phyloP scores from a whole-genome alignment of 2,797 vertebrate species.

The Acestrorhynchus altus region DNA sequence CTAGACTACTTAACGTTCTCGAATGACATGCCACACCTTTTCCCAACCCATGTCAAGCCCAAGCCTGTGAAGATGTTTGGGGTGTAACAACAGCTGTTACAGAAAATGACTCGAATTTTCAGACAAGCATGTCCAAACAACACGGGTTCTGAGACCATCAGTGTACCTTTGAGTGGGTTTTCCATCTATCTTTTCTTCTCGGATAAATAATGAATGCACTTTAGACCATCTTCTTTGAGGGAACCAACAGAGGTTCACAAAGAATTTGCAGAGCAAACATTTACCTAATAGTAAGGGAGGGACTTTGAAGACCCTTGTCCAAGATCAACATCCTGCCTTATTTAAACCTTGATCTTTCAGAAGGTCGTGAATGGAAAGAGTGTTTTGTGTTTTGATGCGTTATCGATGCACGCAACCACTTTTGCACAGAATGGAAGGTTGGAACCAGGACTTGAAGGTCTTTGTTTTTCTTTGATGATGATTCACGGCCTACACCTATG shows the following conservation, averaged over 20 bases:
- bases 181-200: background rate
- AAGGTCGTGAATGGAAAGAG: conserved; percentile 19
- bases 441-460: background rate
- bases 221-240: background rate
- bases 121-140: background rate
- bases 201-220: background rate
- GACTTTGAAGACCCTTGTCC: conserved; percentile 15
- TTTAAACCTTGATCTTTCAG: background rate
- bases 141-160: background rate
- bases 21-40: background rate
- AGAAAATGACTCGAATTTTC: background rate
- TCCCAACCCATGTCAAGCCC: conserved; percentile 13
- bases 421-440: conserved; percentile 9
- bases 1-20: background rate
- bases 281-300: background rate
- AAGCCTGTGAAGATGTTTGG: conserved; percentile 10
- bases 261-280: background rate
- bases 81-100: background rate
- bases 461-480: conserved; percentile 18
- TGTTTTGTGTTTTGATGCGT: conserved; percentile 26
- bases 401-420: conserved; percentile 14
- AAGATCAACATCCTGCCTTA: conserved; percentile 31
- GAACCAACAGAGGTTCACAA: background rate
- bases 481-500: conserved; percentile 1
- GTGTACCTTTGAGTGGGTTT: background rate